Base-by-base conservation (phyloP, 2,888 invertebrate genomes). In the Myopa testacea region DNA sequence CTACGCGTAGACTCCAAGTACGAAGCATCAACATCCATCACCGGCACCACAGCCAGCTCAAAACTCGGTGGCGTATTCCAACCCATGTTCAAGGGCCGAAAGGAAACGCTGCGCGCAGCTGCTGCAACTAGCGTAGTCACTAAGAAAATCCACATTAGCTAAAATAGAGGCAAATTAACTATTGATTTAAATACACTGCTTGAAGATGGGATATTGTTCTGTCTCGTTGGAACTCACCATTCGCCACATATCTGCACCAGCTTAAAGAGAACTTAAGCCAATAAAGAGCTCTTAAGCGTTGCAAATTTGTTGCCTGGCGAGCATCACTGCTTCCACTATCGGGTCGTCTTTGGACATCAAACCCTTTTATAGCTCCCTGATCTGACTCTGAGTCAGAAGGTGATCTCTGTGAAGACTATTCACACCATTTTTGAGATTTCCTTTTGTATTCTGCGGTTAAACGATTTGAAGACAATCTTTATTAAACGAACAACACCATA, bases 141-240 rank as follows among this genome's bases (percentile, higher is more conserved):
- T 14, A 62, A 3, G 14, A 74, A 26, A 63, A 50, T 37, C 65
- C 65, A 65, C 38, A 65, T 65, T 38, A 65, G 2, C 65, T 65
- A 34, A 65, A 65, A 10, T 65, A 16, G 5, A 37, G 34, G 62
- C 34, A 38, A 14, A 37, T 34, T 6, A 45, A 8, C 3, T 45
- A 45, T 45, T 45, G 0, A 8, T 45, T 45, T 45, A 45, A 45
- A 8, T 6, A 45, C 6, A 45, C 45, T 10, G 45, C 26, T 45
- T 6, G 45, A 3, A 45, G 45, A 26, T 26, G 26, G 26, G 26
- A 26, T 26, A 1, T 26, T 26, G 1, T 26, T 26, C 26, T 26
- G 26, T 26, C 1, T 45, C 6, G 0, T 45, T 45, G 45, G 45
- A 45, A 45, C 45, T 45, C 45, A 45, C 45, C 45, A 45, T 45